Conservation (phyloP, 2,113 vertebrate species). For the Grallaria varia region DNA sequence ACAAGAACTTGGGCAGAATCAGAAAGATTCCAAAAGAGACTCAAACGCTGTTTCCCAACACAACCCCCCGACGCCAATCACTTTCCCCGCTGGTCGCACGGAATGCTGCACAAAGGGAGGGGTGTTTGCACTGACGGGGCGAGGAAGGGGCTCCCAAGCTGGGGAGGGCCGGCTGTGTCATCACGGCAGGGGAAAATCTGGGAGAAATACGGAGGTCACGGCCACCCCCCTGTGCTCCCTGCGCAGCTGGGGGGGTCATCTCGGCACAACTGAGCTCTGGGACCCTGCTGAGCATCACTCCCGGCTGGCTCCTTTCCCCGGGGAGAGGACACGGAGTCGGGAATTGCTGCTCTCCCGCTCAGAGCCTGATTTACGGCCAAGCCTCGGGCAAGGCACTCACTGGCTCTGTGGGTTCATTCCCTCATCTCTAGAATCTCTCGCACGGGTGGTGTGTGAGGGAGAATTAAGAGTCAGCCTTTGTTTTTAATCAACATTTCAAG, state of each 20-base stretch:
- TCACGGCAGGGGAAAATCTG: background rate
- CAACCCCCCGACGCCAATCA: background rate
- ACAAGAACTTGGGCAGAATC: background rate
- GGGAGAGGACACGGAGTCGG: background rate
- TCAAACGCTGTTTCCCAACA: background rate
- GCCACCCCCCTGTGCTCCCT: background rate
- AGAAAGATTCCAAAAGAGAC: background rate
- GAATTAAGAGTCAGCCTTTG: constrained; percentile 23
- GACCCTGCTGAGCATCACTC: background rate
- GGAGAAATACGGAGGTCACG: background rate
- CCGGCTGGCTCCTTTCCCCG: accelerated
- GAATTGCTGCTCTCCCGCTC: background rate
- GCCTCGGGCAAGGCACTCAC: constrained; percentile 6
- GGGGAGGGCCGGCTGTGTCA: background rate
- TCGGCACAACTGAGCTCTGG: background rate
- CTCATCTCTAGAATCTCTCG: constrained; percentile 14
- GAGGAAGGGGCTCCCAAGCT: background rate
- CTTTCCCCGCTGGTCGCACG: background rate
- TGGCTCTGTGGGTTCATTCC: constrained; percentile 39
- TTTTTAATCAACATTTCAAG: constrained; percentile 32
- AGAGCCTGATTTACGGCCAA: constrained; percentile 19
- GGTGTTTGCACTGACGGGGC: background rate
- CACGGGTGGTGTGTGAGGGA: constrained; percentile 2
- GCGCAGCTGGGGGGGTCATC: background rate
- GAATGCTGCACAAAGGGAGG: background rate